Percentiles rank a stretch among this genome's conserved stretches.
Evolutionary conservation across 2,888 invertebrate genomes (phyloP).

Genomic region (Elysia crispata): DNA sequence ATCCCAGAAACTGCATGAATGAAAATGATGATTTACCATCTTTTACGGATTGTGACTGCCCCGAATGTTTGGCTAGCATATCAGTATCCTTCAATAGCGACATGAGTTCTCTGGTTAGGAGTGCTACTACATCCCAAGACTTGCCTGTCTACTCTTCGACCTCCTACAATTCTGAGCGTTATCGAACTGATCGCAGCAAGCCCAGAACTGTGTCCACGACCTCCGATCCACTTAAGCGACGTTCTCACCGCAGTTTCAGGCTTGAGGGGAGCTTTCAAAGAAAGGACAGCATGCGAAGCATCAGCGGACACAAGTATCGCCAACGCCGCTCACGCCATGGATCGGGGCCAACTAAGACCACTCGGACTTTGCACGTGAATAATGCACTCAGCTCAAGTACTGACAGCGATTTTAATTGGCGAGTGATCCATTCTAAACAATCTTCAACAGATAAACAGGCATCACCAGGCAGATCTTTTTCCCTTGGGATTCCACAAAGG

Average conservation of each 20-base stretch:
- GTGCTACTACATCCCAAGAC: neutral
- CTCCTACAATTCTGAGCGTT: neutral
- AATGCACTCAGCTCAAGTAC: slow-evolving; percentile 30
- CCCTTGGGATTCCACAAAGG: neutral
- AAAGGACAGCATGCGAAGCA: neutral
- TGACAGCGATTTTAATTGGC: slow-evolving; percentile 40
- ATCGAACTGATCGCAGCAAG: neutral
- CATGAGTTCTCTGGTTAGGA: neutral
- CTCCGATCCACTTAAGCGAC: neutral
- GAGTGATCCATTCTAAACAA: neutral
- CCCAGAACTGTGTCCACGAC: too few species aligned
- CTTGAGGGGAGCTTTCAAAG: neutral
- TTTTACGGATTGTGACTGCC: slow-evolving; percentile 5
- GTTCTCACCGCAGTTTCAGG: neutral
- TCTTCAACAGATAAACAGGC: neutral
- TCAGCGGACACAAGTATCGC: neutral
- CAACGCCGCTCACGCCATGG: neutral
- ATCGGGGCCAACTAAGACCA: neutral
- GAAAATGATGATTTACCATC: neutral
- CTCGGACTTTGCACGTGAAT: neutral
- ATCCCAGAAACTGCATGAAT: neutral
- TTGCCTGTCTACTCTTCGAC: too few species aligned
- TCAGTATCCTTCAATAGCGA: slow-evolving; percentile 20
- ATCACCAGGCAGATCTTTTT: neutral
- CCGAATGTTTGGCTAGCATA: neutral